Evolutionary conservation across 2,888 invertebrate species (phyloP).

Genomic region (Orthosia gothica): DNA sequence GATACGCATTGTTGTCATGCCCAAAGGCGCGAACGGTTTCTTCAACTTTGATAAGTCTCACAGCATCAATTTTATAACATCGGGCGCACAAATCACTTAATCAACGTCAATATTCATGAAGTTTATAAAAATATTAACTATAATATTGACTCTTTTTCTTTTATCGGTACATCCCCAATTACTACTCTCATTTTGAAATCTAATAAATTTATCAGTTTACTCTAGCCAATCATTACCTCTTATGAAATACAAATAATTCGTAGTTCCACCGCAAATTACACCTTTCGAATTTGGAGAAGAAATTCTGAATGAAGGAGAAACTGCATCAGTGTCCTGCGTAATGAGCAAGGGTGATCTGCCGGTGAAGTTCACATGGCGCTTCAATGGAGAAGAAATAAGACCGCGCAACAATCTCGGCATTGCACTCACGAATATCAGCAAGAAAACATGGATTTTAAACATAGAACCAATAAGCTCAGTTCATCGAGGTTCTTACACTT

Average conservation of each 20-base stretch:
- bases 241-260: constrained; percentile 81
- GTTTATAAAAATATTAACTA: constrained; percentile 80
- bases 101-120: constrained; percentile 92
- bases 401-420: constrained; percentile 91
- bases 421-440: constrained; percentile 91
- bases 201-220: background rate
- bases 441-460: constrained; percentile 92
- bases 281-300: constrained; percentile 95
- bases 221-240: background rate
- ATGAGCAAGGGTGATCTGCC: constrained; percentile 96
- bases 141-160: constrained; percentile 88
- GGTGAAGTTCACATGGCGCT: constrained; percentile 94
- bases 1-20: constrained; percentile 90
- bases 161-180: background rate
- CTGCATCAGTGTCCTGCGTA: constrained; percentile 94
- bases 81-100: constrained; percentile 90
- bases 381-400: constrained; percentile 89
- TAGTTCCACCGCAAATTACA: constrained; percentile 94
- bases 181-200: too few species aligned
- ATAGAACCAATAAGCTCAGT: constrained; percentile 93
- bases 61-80: constrained; percentile 79
- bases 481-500: constrained; percentile 93
- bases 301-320: constrained; percentile 94
- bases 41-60: too few species aligned
- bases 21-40: too few species aligned